phyloP scores from a whole-genome alignment of 2,888 invertebrate species.

The Isotomurus palustris region DNA sequence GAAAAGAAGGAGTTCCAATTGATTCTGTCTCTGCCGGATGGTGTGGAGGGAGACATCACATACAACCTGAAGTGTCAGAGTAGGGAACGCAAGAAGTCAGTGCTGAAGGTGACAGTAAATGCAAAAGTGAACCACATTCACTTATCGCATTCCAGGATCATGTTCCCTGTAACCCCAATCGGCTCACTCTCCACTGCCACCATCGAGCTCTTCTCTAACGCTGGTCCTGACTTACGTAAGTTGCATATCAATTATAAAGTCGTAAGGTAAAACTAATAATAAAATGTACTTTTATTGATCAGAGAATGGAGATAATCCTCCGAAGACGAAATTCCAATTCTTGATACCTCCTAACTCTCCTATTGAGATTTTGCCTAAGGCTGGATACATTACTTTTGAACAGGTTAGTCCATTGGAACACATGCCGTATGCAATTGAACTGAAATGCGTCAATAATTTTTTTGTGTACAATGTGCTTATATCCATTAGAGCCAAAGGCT shows the following conservation, averaged over 20 bases:
- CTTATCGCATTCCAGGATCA: slow-evolving; percentile 10
- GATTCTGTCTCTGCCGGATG: slow-evolving; percentile 14
- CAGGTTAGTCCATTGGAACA: too few species aligned
- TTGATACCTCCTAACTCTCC: slow-evolving; percentile 5
- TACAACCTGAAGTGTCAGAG: slow-evolving; percentile 10
- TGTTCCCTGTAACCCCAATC: slow-evolving; percentile 17
- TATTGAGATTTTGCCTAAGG: slow-evolving; percentile 12
- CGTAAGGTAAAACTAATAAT: background rate
- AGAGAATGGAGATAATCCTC: background rate
- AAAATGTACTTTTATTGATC: background rate
- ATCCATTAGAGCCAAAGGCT: too few species aligned
- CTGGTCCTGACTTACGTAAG: background rate
- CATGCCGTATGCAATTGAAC: too few species aligned
- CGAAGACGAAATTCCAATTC: slow-evolving; percentile 6
- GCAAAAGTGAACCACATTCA: background rate
- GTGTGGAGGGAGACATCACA: background rate
- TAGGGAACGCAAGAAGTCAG: too few species aligned
- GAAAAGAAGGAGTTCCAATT: slow-evolving; percentile 17
- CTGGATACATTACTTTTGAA: slow-evolving; percentile 11
- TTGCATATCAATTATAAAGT: background rate
- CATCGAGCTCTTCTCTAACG: slow-evolving; percentile 3
- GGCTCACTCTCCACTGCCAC: slow-evolving; percentile 10
- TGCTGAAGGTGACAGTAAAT: background rate
- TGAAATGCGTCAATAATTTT: too few species aligned
- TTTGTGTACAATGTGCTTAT: too few species aligned